Base-by-base conservation (phyloP, 2,888 invertebrate species). In the Dryadula phaetusa region DNA sequence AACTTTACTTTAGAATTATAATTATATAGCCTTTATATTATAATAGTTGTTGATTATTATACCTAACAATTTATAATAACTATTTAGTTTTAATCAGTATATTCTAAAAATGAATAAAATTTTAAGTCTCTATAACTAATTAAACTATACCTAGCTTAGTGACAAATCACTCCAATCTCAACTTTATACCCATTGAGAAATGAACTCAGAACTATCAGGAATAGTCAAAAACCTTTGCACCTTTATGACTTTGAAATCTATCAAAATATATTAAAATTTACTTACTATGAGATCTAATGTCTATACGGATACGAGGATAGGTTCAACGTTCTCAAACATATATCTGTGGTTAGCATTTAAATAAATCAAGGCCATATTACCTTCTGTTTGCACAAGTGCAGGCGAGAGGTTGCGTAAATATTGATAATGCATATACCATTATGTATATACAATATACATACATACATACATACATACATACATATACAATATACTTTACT, bases 321-420 rank as follows among this genome's bases (percentile, higher is more conserved):
- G 69, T 61, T 70, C 69, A 70, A 64, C 42, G 67, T 54, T 63
- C 69, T 61, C 20, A 0, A 10, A 25, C 46, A 64, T 56, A 34
- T 34, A 66, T 67, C 67, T 70, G 64, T 10, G 54, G 49, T 63
- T 66, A 54, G 66, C 67, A 70, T 70, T 70, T 52, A 67, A 67
- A 70, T 70, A 70, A 61, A 61, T 67, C 67, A 70, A 70, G 64
- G 63, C 22, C 58, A 62, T 6, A 46, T 49, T 60, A 49, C 49
- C 64, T 54, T 37, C 34, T 61, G 64, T 64, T 64, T 61, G 61
- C 67, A 18, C 67, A 64, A 67, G 61, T 67, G 69, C 64, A 70
- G 42, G 28, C 25, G 34, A 46, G 64, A 64, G 34, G 34, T 54
- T 58, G 58, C 58, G 47, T 60, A 65, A 58, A 64, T 64, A 58